Conservation (phyloP, 1,140 invertebrate species). For the Solen grandis region DNA sequence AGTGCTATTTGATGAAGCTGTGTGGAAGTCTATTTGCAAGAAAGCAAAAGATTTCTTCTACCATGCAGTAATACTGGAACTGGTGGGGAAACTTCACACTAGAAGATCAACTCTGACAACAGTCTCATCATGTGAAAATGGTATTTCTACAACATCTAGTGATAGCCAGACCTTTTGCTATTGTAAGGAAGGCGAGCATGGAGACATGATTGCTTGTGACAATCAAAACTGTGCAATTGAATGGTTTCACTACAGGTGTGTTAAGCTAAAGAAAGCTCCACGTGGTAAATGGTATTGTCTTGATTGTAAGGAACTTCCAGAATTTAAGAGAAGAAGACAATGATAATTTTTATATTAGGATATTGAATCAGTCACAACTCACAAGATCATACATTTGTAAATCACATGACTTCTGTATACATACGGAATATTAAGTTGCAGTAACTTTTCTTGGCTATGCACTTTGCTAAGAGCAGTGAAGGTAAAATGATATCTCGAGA, state of each 20-base stretch:
- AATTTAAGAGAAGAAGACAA: no score
- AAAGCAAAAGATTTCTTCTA: slow-evolving; percentile 3
- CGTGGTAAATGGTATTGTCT: slow-evolving; percentile 35
- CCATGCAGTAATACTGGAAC: slow-evolving; percentile 8
- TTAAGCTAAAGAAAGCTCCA: slow-evolving; percentile 7
- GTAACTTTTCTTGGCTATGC: no score
- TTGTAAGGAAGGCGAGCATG: slow-evolving; percentile 17
- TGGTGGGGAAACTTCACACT: slow-evolving; percentile 21
- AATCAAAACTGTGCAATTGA: slow-evolving; percentile 8
- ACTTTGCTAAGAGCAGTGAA: no score
- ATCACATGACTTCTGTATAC: no score
- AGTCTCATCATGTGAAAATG: neutral
- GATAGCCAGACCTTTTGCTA: neutral
- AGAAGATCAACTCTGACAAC: neutral
- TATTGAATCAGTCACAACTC: no score
- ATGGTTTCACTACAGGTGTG: slow-evolving; percentile 45
- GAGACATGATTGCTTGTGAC: slow-evolving; percentile 20
- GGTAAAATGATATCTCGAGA: no score
- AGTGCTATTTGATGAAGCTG: neutral
- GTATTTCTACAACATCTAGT: neutral
- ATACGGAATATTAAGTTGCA: no score
- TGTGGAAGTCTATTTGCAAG: neutral
- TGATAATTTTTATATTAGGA: no score
- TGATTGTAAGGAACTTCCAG: slow-evolving; percentile 11
- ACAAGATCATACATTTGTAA: no score